Conservation (phyloP, 2,888 invertebrate genomes). For the Drosophila eohydei region DNA sequence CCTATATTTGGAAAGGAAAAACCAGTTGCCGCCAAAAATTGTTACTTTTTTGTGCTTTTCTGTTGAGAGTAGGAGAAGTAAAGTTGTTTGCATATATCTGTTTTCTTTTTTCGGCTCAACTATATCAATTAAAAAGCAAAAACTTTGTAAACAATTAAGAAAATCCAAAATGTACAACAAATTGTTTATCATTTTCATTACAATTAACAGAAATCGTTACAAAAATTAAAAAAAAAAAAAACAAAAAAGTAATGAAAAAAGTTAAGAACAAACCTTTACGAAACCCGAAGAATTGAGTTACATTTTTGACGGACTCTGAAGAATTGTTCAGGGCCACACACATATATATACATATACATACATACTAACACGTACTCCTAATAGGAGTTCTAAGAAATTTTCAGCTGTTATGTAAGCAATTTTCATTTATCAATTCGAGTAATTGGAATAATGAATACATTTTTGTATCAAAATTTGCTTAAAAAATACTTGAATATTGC, state of each 20-base stretch:
- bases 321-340: constrained; percentile 2
- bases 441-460: not conserved
- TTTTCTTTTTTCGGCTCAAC: constrained; percentile 26
- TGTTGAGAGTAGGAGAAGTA: constrained; percentile 33
- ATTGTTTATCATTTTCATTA: constrained; percentile 43
- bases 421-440: constrained; percentile 4
- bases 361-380: constrained; percentile 4
- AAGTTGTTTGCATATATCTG: constrained; percentile 40
- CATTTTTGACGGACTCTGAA: constrained; percentile 12
- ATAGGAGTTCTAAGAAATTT: constrained; percentile 15
- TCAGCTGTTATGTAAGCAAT: constrained; percentile 23
- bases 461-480: constrained; percentile 10
- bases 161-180: constrained; percentile 71
- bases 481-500: constrained; percentile 14
- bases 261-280: constrained; percentile 13
- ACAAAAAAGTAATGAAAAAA: constrained; percentile 4
- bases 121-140: constrained; percentile 30
- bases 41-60: constrained; percentile 42
- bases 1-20: constrained; percentile 31
- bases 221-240: constrained; percentile 21
- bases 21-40: constrained; percentile 32
- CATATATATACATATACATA: constrained; percentile 6
- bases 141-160: constrained; percentile 39
- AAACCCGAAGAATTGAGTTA: constrained; percentile 42
- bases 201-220: constrained; percentile 58